Base-by-base conservation (phyloP, 2,888 invertebrate species). In the Drosophila algonquin region DNA sequence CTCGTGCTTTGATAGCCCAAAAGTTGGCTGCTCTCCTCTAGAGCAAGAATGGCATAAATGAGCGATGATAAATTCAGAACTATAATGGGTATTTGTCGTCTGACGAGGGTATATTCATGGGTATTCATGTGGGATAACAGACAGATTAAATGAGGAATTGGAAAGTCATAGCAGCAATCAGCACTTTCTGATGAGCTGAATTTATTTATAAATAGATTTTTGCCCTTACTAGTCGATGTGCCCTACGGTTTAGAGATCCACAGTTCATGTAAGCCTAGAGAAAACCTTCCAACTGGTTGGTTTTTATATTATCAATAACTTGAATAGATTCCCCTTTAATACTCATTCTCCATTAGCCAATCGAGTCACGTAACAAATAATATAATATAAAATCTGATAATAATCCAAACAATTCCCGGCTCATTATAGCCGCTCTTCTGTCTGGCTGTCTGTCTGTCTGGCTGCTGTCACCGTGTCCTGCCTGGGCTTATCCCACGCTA, bases 401-500 rank as follows among this genome's bases (percentile, higher is more conserved):
- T 40, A 40, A 40, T 40, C 2, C 40, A 40, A 40, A 40, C 14
- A 6, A 14, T 40, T 40, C 6, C 6, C 40, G 40, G 6, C 46
- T 35, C 55, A 54, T 61, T 61, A 61, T 61, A 8, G 12, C 16
- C 14, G 2, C 27, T 55, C 46, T 40, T 40, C 7, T 2, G 40
- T 7, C 40, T 40, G 40, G 0, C 14, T 14, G 40, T 18, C 18
- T 18, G 18, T 24, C 24, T 24, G 12, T 35, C 40, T 14, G 40
- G 6, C 14, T 14, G 40, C 35, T 35, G 35, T 35, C 35, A 12
- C 12, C 12, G 35, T 14, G 40, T 5, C 40, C 14, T 40, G 14
- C 14, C 40, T 14, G 40, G 10, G 35, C 14, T 21, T 18, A 2
- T 27, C 48, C 78, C 73, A 24, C 80, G 79, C 76, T 81, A 76